Conservation (phyloP, 2,888 invertebrate species). For the Polyploca ridens region DNA sequence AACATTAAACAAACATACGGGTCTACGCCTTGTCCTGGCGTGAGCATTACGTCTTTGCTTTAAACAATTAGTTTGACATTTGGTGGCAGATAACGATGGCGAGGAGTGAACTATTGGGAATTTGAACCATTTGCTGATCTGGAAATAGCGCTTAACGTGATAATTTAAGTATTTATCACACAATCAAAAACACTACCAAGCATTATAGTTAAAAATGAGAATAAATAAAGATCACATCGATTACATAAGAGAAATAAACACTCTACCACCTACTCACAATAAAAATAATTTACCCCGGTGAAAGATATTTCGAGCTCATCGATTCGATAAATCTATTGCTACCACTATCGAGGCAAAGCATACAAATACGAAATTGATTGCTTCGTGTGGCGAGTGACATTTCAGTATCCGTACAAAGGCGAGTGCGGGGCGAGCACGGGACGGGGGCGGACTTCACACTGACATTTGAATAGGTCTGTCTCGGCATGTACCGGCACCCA, state of each 20-base stretch:
- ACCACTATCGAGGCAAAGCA: slow-evolving; percentile 72
- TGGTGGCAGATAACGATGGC: slow-evolving; percentile 40
- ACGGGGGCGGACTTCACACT: slow-evolving; percentile 63
- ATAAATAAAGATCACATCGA: not conserved
- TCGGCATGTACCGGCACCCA: slow-evolving; percentile 81
- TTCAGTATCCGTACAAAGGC: slow-evolving; percentile 68
- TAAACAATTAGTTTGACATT: slow-evolving; percentile 65
- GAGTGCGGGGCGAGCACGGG: slow-evolving; percentile 45
- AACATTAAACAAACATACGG: slow-evolving; percentile 60
- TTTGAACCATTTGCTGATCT: slow-evolving; percentile 21
- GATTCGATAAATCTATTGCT: slow-evolving; percentile 73
- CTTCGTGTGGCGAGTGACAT: slow-evolving; percentile 82
- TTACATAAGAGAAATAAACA: not conserved
- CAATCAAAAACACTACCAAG: not conserved
- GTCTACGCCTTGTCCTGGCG: slow-evolving; percentile 33
- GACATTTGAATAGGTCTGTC: slow-evolving; percentile 84
- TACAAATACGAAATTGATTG: slow-evolving; percentile 85
- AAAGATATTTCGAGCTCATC: slow-evolving; percentile 57
- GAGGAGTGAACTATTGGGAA: slow-evolving; percentile 32
- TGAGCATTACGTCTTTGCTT: slow-evolving; percentile 52
- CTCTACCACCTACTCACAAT: not conserved
- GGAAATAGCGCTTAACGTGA: not conserved
- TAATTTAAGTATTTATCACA: not conserved
- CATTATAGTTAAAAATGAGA: not conserved
- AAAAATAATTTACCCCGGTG: slow-evolving; percentile 21